phyloP scores from a whole-genome alignment of 1,140 invertebrate species.

The Drosophila hydei region DNA sequence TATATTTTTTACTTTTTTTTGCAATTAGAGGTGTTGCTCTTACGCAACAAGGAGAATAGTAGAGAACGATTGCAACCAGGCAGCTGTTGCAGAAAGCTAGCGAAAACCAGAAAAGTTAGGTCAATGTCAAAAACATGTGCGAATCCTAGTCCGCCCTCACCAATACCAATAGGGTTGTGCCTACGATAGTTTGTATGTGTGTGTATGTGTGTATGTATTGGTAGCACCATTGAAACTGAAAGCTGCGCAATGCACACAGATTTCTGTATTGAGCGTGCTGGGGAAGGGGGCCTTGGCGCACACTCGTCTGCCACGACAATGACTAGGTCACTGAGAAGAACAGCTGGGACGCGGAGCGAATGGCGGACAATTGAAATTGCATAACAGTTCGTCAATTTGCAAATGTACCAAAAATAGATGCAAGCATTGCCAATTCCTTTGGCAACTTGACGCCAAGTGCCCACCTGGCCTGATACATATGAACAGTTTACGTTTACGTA shows the following conservation, averaged over 20 bases:
- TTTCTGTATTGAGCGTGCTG: neutral
- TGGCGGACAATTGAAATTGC: conserved; percentile 21
- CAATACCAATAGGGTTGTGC: conserved; percentile 13
- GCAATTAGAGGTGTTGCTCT: conserved; percentile 10
- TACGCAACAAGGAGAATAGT: conserved; percentile 28
- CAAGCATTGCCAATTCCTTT: conserved; percentile 37
- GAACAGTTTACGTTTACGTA: conserved; percentile 10
- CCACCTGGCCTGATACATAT: neutral
- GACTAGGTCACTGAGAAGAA: conserved; percentile 43
- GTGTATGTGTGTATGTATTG: conserved; percentile 11
- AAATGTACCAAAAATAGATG: conserved; percentile 37
- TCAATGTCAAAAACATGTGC: conserved; percentile 71
- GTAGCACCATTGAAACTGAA: conserved; percentile 57
- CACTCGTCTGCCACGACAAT: conserved; percentile 46
- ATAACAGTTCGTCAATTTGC: conserved; percentile 23
- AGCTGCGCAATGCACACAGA: conserved; percentile 47
- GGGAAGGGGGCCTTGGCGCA: conserved; percentile 51
- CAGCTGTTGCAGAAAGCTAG: conserved; percentile 35
- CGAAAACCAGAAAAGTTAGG: conserved; percentile 39
- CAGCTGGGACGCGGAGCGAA: conserved; percentile 27
- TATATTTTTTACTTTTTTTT: neutral
- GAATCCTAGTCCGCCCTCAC: conserved; percentile 27
- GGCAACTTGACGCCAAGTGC: conserved; percentile 16
- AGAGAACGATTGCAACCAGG: neutral
- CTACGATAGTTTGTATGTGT: conserved; percentile 6